phyloP scores from a whole-genome alignment of 2,888 invertebrate genomes.

The Selenia dentaria region DNA sequence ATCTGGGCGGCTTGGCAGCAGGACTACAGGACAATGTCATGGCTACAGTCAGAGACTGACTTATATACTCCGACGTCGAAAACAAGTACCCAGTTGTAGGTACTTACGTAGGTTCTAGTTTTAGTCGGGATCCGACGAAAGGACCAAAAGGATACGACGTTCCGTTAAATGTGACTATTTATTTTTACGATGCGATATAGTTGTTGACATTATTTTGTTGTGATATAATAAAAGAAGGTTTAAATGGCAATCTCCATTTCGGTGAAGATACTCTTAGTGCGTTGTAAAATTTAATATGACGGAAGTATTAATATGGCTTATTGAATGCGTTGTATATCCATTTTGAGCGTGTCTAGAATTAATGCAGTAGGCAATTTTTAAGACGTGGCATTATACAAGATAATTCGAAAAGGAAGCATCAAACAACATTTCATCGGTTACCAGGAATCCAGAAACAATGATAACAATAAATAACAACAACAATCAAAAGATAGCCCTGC shows the following conservation, averaged over 20 bases:
- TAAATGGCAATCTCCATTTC: constrained; percentile 16
- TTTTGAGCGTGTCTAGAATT: too few relatives aligned
- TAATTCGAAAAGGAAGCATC: too few relatives aligned
- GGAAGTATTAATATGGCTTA: neutral
- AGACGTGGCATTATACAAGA: too few relatives aligned
- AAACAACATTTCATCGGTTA: too few relatives aligned
- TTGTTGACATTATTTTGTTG: constrained; percentile 15
- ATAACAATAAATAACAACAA: too few relatives aligned
- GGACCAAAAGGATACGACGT: constrained; percentile 69
- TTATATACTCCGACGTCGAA: constrained; percentile 73
- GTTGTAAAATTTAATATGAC: neutral
- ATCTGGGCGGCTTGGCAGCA: constrained; percentile 45
- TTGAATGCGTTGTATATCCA: too few relatives aligned
- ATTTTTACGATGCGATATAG: constrained; percentile 15
- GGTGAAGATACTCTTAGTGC: too few relatives aligned
- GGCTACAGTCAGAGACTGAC: constrained; percentile 69
- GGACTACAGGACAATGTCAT: constrained; percentile 80
- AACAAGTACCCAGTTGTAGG: constrained; percentile 58
- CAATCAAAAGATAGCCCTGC: too few relatives aligned
- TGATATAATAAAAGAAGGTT: constrained; percentile 13
- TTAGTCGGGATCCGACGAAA: constrained; percentile 67
- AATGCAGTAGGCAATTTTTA: too few relatives aligned
- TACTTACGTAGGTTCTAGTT: constrained; percentile 75
- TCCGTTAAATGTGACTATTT: constrained; percentile 17
- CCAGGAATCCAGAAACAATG: too few relatives aligned